Evolutionary conservation across 2,113 vertebrate genomes (phyloP).

Genomic region (Gulo gulo): DNA sequence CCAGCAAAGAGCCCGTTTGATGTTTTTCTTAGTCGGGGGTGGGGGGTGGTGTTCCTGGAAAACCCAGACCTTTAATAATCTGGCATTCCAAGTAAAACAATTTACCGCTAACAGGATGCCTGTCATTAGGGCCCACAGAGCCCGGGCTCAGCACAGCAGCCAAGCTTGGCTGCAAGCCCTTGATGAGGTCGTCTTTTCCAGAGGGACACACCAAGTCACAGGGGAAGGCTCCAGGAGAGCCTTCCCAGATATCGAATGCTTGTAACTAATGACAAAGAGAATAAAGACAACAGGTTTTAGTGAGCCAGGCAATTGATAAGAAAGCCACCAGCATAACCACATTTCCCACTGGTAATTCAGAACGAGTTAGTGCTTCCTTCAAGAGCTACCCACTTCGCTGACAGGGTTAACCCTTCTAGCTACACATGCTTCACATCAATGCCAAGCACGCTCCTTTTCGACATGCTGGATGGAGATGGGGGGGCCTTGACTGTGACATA

Average conservation of each 20-base stretch:
- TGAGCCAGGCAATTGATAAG: constrained; percentile 41
- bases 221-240: not conserved
- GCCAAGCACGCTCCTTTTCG: not conserved
- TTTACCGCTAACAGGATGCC: not conserved
- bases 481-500: not conserved
- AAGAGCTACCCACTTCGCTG: rapidly evolving
- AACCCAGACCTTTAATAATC: not conserved
- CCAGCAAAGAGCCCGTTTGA: not conserved
- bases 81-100: not conserved
- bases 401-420: not conserved
- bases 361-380: constrained; percentile 36
- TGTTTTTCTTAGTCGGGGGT: not conserved
- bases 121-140: not conserved
- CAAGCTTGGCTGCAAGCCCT: not conserved
- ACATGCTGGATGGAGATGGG: constrained; percentile 39
- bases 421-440: not conserved
- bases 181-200: not conserved
- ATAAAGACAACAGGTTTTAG: constrained; percentile 29
- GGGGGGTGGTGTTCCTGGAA: not conserved
- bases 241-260: not conserved
- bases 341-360: not conserved
- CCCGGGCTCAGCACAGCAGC: not conserved
- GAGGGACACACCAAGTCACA: not conserved
- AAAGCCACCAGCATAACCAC: not conserved
- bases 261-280: not conserved